These are phyloP conservation scores for Drosophila mauritiana DNA, from an alignment of 1,140 invertebrate species.

Conservation along the genomic window DNA sequence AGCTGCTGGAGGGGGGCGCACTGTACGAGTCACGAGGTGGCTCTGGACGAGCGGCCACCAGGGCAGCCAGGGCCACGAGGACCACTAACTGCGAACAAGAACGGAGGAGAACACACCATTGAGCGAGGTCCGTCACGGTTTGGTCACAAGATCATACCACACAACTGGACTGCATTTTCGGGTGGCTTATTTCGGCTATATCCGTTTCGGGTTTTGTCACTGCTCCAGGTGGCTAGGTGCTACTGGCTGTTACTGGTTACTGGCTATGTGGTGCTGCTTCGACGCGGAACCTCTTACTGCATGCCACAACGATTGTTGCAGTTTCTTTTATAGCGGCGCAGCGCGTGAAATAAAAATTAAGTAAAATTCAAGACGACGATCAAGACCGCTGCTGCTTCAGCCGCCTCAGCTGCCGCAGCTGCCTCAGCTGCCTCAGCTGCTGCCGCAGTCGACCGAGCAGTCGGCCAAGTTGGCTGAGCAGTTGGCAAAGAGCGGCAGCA, in stretches of 20 bases:
- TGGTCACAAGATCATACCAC: slow-evolving; percentile 66
- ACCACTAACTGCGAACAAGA: slow-evolving; percentile 65
- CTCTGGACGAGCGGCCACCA: slow-evolving; percentile 77
- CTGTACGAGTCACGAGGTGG: slow-evolving; percentile 81
- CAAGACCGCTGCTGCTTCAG: slow-evolving; percentile 25
- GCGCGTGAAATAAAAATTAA: slow-evolving; percentile 79
- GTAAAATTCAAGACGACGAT: slow-evolving; percentile 69
- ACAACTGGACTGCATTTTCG: slow-evolving; percentile 81
- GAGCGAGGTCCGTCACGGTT: not conserved
- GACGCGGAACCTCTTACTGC: slow-evolving; percentile 83
- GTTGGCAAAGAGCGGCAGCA: slow-evolving; percentile 74
- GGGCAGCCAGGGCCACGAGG: slow-evolving; percentile 63
- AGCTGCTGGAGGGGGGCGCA: slow-evolving; percentile 74
- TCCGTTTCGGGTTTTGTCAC: slow-evolving; percentile 41
- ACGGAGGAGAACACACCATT: slow-evolving; percentile 27
- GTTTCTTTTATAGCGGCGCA: slow-evolving; percentile 83
- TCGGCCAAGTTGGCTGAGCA: slow-evolving; percentile 29
- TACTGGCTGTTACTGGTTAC: slow-evolving; percentile 24
- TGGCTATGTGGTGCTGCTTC: slow-evolving; percentile 57
- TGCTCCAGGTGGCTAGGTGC: slow-evolving; percentile 10
- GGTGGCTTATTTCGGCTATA: slow-evolving; percentile 32
- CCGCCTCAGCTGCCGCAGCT: not conserved
- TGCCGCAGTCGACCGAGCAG: slow-evolving; percentile 2
- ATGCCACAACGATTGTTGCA: slow-evolving; percentile 78
- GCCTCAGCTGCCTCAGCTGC: not conserved